phyloP scores from a whole-genome alignment of 2,113 vertebrate genomes.

The Microcebus ravelobensis region DNA sequence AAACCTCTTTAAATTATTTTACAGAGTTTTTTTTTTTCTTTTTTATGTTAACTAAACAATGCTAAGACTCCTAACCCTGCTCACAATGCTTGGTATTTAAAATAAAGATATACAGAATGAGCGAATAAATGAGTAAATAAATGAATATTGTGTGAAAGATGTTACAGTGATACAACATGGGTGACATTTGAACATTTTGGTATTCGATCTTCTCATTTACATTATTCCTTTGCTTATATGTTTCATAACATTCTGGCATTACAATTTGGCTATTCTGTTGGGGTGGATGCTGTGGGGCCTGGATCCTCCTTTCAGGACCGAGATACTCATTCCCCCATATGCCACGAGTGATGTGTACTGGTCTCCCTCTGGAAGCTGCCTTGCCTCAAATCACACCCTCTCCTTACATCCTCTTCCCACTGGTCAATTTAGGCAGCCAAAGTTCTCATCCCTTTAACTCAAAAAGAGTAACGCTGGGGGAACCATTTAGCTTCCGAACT shows the following conservation, averaged over 20 bases:
- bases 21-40: too few relatives aligned
- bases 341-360: neutral
- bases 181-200: neutral
- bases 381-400: neutral
- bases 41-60: neutral
- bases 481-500: neutral
- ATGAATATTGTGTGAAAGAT: neutral
- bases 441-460: neutral
- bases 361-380: neutral
- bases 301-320: neutral
- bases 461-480: neutral
- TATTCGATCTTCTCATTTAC: neutral
- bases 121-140: neutral
- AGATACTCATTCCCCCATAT: neutral
- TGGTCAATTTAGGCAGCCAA: neutral
- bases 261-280: neutral
- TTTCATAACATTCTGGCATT: neutral
- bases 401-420: neutral
- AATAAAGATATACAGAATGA: neutral
- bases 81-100: neutral
- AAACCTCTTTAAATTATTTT: too few relatives aligned
- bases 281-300: neutral
- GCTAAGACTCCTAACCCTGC: neutral
- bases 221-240: neutral
- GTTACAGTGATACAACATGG: neutral